Base-by-base conservation (phyloP, 2,888 invertebrate genomes). In the Pheosia tremula region DNA sequence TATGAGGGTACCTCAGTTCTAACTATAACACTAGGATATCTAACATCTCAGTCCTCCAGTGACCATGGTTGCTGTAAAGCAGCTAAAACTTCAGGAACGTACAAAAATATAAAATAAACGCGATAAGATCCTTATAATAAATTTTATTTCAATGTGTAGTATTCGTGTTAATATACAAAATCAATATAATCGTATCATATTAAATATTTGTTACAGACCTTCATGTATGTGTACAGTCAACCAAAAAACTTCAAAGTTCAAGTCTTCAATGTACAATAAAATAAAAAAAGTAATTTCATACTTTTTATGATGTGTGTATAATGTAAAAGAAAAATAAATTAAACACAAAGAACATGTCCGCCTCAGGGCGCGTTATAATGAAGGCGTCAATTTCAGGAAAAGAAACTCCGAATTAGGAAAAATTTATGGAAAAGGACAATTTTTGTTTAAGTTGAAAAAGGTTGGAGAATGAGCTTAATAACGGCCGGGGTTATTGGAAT, bases 331-430 rank as follows among this genome's bases (percentile, higher is more conserved):
- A 47, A 47, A 47, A 47, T 47, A 47, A n/a, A 5, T 47, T 47
- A 47, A 47, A 47, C 47, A 47, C 11, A n/a, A 52, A 43, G 41
- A 61, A 61, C 13, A 10, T 7, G 54, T 24, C 24, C 24, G 24
- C 54, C 59, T 13, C 10, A 3, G 45, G 64, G 59, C 57, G 47
- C 37, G 47, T 59, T 59, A 39, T 64, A 64, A 64, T 58, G 57
- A 64, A 59, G 55, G 57, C 38, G 45, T 54, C 43, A 59, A 59
- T 58, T 59, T 58, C 36, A 56, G 53, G 52, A 59, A 57, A 61
- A 57, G 11, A 9, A 45, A 47, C 24, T 37, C 37, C 11, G 8
- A 41, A 45, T 54, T 59, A 57, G 45, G 13, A n/a, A 47, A 39
- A 55, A 64, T 59, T 64, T 61, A 64, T 53, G 11, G 37, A 53